Percentiles rank a stretch among this genome's conserved stretches.
These are phyloP conservation scores for Sprattus sprattus DNA, from an alignment of 2,113 vertebrate species.

Conservation along the genomic window DNA sequence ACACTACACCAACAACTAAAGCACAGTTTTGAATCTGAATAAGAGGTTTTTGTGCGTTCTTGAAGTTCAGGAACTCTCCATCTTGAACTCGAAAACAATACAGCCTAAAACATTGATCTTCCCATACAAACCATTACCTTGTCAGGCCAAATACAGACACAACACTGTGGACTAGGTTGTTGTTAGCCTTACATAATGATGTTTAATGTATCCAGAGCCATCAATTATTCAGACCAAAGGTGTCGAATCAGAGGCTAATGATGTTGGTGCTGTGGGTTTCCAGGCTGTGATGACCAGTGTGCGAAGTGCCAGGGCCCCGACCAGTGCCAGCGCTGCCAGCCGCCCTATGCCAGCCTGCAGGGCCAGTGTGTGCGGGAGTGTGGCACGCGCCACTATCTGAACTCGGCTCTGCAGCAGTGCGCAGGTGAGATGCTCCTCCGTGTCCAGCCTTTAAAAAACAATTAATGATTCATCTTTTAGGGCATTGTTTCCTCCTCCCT, in stretches of 20 bases:
- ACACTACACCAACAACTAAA: no score
- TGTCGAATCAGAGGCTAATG: neutral
- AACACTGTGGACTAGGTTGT: neutral
- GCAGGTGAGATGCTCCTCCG: slow-evolving; percentile 65
- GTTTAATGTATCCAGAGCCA: neutral
- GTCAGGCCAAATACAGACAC: neutral
- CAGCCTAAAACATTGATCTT: no score
- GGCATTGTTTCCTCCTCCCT: neutral
- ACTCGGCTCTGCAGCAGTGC: slow-evolving; percentile 65
- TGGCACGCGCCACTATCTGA: slow-evolving; percentile 66
- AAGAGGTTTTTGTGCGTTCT: no score
- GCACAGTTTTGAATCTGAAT: no score
- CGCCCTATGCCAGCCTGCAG: slow-evolving; percentile 68
- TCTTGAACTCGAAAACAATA: no score
- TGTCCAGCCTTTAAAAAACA: neutral
- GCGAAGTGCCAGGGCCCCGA: slow-evolving; percentile 69
- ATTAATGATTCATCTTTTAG: neutral
- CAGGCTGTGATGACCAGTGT: slow-evolving; percentile 84
- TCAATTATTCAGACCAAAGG: neutral
- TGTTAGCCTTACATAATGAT: neutral
- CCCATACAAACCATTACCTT: neutral
- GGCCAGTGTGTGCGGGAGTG: slow-evolving; percentile 78
- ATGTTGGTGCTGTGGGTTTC: neutral
- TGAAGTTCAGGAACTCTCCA: no score
- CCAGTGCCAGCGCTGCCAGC: slow-evolving; percentile 75